phyloP scores from a whole-genome alignment of 2,113 vertebrate genomes.

The Trichechus manatus region DNA sequence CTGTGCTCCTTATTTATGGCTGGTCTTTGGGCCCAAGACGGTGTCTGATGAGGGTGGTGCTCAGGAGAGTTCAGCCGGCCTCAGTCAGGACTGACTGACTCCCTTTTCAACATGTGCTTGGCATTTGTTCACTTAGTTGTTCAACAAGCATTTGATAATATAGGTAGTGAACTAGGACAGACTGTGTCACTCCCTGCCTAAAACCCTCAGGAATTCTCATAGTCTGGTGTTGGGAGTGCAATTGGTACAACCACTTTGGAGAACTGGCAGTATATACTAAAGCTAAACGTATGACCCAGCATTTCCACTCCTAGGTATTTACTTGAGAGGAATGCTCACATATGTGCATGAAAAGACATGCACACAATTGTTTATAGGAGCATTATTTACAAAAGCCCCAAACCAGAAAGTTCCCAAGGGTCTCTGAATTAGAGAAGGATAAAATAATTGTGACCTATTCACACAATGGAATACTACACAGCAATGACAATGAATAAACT shows the following conservation, averaged over 20 bases:
- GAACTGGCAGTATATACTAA: too few relatives aligned
- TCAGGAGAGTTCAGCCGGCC: not conserved
- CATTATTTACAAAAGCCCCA: not conserved
- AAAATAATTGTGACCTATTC: too few relatives aligned
- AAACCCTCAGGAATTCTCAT: not conserved
- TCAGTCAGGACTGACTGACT: too few relatives aligned
- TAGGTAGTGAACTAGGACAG: not conserved
- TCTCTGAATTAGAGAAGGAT: not conserved
- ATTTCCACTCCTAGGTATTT: too few relatives aligned
- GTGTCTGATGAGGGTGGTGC: not conserved
- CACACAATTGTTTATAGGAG: not conserved
- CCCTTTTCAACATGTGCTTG: not conserved
- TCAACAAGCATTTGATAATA: not conserved
- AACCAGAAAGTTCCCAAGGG: not conserved
- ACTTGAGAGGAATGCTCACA: too few relatives aligned
- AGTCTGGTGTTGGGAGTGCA: too few relatives aligned
- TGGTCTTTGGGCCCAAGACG: not conserved
- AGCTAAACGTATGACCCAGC: not conserved
- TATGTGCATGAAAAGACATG: too few relatives aligned
- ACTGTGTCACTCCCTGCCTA: not conserved
- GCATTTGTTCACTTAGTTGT: not conserved
- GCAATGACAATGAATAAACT: not conserved
- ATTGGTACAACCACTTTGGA: too few relatives aligned
- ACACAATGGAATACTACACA: too few relatives aligned
- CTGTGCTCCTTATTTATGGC: not conserved